Conservation (phyloP, 2,113 vertebrate species). For the Sigmodon hispidus region DNA sequence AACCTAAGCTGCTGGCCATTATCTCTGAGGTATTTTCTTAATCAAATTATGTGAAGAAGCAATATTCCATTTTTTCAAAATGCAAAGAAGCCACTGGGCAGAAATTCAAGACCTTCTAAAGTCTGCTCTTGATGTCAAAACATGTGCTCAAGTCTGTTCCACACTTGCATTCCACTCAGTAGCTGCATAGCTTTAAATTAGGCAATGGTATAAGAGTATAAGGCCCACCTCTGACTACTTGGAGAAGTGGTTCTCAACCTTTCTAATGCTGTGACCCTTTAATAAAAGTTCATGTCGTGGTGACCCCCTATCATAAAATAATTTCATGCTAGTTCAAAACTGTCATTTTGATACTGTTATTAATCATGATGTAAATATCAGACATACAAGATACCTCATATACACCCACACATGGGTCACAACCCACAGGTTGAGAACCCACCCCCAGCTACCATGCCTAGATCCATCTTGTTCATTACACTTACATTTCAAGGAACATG, state of each 20-base stretch:
- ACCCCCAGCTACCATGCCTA: background rate
- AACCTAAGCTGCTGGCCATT: background rate
- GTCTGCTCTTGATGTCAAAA: background rate
- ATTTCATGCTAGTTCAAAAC: background rate
- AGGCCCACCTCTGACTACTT: too few species aligned
- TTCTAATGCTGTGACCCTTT: background rate
- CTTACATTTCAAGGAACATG: background rate
- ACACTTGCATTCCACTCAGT: rapidly evolving
- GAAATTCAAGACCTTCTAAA: background rate
- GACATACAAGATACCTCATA: background rate
- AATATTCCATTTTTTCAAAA: background rate
- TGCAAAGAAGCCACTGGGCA: background rate
- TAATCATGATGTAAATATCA: background rate
- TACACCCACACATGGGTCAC: rapidly evolving
- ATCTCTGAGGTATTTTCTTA: background rate
- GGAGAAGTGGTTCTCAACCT: background rate
- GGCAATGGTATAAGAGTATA: background rate
- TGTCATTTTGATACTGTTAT: background rate
- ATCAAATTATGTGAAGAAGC: background rate
- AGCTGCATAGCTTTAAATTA: background rate
- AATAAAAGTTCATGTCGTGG: background rate
- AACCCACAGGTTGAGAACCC: background rate
- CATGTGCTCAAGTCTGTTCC: background rate
- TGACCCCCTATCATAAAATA: background rate
- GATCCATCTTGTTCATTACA: background rate